Percentiles rank a stretch among this genome's conserved stretches.
phyloP scores from a whole-genome alignment of 1,140 invertebrate genomes.

The Acromyrmex heyeri region DNA sequence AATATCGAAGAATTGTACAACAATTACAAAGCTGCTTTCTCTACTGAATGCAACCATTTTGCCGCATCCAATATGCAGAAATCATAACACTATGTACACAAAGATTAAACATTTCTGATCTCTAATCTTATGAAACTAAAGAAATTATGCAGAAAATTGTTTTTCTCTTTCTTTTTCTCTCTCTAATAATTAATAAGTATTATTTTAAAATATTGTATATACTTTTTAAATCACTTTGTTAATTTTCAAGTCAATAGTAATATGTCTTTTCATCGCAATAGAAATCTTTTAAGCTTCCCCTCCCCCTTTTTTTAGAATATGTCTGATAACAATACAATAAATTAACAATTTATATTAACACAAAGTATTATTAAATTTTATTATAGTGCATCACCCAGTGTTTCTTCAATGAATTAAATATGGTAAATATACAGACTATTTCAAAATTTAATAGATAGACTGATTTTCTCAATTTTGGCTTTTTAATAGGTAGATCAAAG shows the following conservation, averaged over 20 bases:
- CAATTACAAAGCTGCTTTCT: too few species aligned
- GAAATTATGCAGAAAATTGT: background rate
- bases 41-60: too few species aligned
- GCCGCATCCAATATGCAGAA: too few species aligned
- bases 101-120: background rate
- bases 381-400: slow-evolving; percentile 84
- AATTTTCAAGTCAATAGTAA: background rate
- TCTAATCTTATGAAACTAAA: background rate
- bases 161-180: background rate
- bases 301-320: background rate
- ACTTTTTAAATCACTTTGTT: background rate
- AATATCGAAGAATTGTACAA: too few species aligned
- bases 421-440: slow-evolving; percentile 74
- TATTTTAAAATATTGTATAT: background rate
- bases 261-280: background rate
- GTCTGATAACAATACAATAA: too few species aligned
- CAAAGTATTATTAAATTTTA: slow-evolving; percentile 44
- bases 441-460: background rate
- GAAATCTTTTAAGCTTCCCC: background rate
- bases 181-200: background rate
- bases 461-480: background rate
- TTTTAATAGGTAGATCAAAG: slow-evolving; percentile 80
- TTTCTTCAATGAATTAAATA: slow-evolving; percentile 84
- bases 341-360: slow-evolving; percentile 25
- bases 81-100: background rate